Conservation (phyloP, 2,113 vertebrate species). For the Gambusia holbrooki region DNA sequence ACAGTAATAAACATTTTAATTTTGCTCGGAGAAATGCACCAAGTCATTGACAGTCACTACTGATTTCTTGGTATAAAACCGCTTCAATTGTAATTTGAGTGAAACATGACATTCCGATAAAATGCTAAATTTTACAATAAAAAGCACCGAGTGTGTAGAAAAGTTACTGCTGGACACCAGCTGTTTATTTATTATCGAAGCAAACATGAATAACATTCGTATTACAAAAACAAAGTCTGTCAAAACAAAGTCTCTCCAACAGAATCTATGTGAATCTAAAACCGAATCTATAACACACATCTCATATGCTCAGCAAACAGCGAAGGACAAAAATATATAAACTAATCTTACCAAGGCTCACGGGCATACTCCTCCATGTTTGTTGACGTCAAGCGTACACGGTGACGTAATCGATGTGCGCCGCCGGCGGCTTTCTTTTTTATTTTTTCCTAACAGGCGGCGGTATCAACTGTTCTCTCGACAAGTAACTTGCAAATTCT, state of each 20-base stretch:
- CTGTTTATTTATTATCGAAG: not conserved
- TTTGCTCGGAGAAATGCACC: no score
- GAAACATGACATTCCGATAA: not conserved
- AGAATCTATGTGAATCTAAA: rapidly evolving
- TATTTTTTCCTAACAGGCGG: not conserved
- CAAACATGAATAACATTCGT: not conserved
- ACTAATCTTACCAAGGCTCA: slow-evolving; percentile 87
- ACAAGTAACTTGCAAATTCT: not conserved
- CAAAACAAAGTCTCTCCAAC: not conserved
- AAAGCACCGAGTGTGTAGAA: not conserved
- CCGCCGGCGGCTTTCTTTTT: slow-evolving; percentile 11
- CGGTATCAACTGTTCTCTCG: not conserved
- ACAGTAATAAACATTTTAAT: no score
- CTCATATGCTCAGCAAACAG: not conserved
- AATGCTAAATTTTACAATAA: not conserved
- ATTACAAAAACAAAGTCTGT: not conserved
- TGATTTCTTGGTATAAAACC: not conserved
- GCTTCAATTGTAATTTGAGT: not conserved
- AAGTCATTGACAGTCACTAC: no score
- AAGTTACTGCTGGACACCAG: not conserved
- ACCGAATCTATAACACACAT: rapidly evolving
- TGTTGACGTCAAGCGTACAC: slow-evolving; percentile 17
- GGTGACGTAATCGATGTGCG: slow-evolving; percentile 61
- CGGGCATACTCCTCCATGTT: slow-evolving; percentile 90
- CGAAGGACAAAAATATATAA: not conserved